phyloP scores from a whole-genome alignment of 1,140 invertebrate genomes.

The Eufriesea mexicana region DNA sequence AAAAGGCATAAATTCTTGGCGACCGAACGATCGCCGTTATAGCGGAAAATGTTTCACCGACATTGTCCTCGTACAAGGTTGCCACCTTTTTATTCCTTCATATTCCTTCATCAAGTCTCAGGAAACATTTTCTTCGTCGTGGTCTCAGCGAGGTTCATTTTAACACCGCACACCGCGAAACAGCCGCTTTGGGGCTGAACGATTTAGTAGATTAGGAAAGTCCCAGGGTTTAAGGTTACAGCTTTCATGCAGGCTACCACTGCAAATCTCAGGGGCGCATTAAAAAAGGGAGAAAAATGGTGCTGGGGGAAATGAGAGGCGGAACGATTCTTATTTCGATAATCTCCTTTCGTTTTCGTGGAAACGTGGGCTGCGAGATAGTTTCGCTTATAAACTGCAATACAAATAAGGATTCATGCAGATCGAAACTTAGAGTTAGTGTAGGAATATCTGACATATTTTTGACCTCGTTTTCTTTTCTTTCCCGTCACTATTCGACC shows the following conservation, averaged over 20 bases:
- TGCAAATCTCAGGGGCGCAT: neutral
- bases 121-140: neutral
- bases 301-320: neutral
- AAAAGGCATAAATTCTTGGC: neutral
- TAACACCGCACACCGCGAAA: neutral
- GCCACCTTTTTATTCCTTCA: neutral
- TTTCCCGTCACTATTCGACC: too few species aligned
- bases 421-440: too few species aligned
- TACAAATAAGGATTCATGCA: too few species aligned
- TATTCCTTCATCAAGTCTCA: neutral
- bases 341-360: too few species aligned
- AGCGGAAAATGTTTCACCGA: neutral
- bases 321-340: too few species aligned
- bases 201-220: slow-evolving; percentile 26
- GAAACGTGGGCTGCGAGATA: too few species aligned
- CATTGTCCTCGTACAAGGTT: neutral
- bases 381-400: too few species aligned
- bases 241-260: neutral
- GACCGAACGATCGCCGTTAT: neutral
- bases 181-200: neutral
- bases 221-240: neutral
- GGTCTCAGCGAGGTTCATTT: neutral
- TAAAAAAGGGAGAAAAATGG: neutral
- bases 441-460: too few species aligned
- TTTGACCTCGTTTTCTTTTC: too few species aligned